Base-by-base conservation (phyloP, 1,140 invertebrate species). In the Nephotettix cincticeps region DNA sequence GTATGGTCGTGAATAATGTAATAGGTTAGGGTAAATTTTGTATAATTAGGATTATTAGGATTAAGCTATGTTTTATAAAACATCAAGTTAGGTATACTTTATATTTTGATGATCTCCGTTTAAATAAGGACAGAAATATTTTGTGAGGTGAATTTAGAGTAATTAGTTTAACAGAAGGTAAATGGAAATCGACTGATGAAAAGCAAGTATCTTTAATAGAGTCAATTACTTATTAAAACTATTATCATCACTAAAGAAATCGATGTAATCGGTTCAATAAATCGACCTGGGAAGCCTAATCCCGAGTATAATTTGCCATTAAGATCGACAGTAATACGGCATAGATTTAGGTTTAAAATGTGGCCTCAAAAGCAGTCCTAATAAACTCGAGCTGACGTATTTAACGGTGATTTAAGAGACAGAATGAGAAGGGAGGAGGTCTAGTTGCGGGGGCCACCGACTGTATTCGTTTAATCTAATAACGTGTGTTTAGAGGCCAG, bases 381-480 rank as follows among this genome's bases (percentile, higher is more conserved):
- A 61, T 61, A 61, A 61, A 61, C 25, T 27, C 25, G 56, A 4
- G 25, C 25, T 11, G 56, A 61, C 56, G 25, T 61, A 61, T 28
- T 61, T 61, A 61, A 21, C 27, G n/a, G 56, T 61, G 56, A 61
- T 61, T 61, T 61, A 61, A 28, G 56, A 61, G 56, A 29, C 56
- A 29, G 56, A 13, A 25, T 61, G 21, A 61, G 25, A 25, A 4
- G 56, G 23, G 47, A 11, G 21, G 47, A 23, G 56, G 56, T 61
- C 56, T 61, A 61, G 56, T 61, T 61, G 21, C 25, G 27, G 4
- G 14, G 21, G 56, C 47, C 56, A 61, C 56, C 56, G 56, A 61
- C 56, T 61, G 56, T 61, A 61, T 61, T 61, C 56, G 56, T 61
- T 61, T 61, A 61, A 61, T 61, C 56, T 61, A 61, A 61, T 61